Conservation (phyloP, 2,113 vertebrate genomes). For the Pseudorhombus dupliciocellatus region DNA sequence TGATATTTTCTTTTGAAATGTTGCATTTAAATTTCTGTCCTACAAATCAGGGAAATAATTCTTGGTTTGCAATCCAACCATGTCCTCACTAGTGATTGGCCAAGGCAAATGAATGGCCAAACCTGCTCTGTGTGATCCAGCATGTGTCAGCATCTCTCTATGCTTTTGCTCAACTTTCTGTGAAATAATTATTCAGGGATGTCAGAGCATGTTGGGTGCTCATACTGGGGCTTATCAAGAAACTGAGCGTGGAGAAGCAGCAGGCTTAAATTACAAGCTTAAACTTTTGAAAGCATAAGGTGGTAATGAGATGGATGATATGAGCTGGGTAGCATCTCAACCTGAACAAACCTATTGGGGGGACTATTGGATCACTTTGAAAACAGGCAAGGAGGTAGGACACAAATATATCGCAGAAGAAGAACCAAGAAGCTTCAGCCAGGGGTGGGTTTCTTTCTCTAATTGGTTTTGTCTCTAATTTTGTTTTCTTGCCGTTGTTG, state of each 20-base stretch:
- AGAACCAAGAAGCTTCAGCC: neutral
- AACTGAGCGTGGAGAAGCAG: neutral
- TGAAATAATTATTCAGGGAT: constrained; percentile 9
- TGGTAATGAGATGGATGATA: constrained; percentile 13
- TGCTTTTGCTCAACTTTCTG: neutral
- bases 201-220: constrained; percentile 2
- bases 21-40: neutral
- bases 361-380: neutral
- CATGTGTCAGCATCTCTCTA: constrained; percentile 2
- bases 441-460: neutral
- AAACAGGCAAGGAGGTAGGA: neutral
- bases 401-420: neutral
- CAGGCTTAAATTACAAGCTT: neutral
- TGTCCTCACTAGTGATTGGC: neutral
- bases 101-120: neutral
- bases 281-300: constrained; percentile 11
- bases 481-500: neutral
- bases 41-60: neutral
- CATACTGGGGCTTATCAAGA: neutral
- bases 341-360: neutral
- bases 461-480: neutral
- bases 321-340: neutral
- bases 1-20: neutral
- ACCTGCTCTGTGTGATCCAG: neutral
- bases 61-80: neutral